A percentile compares a stretch with the other conserved stretches of the same genome.
Conservation (phyloP, 2,888 invertebrate genomes). For the Chelonus formosanus region DNA sequence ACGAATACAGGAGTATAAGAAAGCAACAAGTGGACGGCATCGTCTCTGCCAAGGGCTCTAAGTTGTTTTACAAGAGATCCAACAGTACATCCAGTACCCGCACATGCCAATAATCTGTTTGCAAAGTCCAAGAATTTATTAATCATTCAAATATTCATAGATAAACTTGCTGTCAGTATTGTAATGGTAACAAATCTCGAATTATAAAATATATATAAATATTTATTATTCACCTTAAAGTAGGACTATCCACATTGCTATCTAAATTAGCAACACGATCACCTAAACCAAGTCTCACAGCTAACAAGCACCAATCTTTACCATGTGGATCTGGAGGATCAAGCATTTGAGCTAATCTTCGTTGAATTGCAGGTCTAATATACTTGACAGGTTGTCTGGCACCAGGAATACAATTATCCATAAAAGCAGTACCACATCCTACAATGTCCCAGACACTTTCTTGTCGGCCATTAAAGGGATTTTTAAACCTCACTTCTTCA, state of each 20-base stretch:
- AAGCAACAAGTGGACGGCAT: slow-evolving; percentile 58
- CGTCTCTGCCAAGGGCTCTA: slow-evolving; percentile 60
- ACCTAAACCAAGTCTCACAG: slow-evolving; percentile 74
- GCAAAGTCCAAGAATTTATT: not conserved
- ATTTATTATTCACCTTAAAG: slow-evolving; percentile 50
- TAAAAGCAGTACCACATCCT: slow-evolving; percentile 55
- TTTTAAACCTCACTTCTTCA: slow-evolving; percentile 58
- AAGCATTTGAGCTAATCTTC: slow-evolving; percentile 73
- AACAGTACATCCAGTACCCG: slow-evolving; percentile 58
- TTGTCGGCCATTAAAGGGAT: slow-evolving; percentile 59
- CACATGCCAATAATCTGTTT: slow-evolving; percentile 55
- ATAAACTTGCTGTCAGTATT: no score
- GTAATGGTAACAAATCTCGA: no score
- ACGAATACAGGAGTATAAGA: slow-evolving; percentile 59
- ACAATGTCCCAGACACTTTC: slow-evolving; percentile 62
- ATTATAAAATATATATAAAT: no score
- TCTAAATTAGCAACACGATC: slow-evolving; percentile 65
- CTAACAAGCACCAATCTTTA: slow-evolving; percentile 81
- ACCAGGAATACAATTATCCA: slow-evolving; percentile 59
- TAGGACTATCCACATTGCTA: slow-evolving; percentile 60
- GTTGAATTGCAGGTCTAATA: slow-evolving; percentile 70
- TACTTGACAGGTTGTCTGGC: slow-evolving; percentile 66
- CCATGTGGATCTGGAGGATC: slow-evolving; percentile 79
- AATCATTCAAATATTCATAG: not conserved
- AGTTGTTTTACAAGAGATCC: slow-evolving; percentile 57